These are phyloP conservation scores for Setipinna tenuifilis DNA, from an alignment of 2,797 vertebrate species.

Conservation along the genomic window DNA sequence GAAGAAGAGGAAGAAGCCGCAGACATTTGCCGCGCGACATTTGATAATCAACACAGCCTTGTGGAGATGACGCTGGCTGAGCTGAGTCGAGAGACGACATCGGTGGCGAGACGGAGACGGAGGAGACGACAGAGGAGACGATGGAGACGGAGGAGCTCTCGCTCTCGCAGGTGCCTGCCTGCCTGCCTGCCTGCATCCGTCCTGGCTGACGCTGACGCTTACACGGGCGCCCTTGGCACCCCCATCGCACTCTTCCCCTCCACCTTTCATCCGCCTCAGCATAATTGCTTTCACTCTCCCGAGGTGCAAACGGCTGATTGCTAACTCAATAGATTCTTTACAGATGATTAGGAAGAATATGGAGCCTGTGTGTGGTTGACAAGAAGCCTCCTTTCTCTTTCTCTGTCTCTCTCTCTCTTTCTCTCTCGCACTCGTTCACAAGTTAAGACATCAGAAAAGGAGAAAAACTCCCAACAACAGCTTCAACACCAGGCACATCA, in stretches of 20 bases:
- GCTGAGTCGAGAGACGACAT: background rate
- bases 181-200: conserved; percentile 32
- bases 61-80: background rate
- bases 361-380: conserved; percentile 24
- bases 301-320: conserved; percentile 56
- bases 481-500: background rate
- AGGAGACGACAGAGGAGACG: background rate
- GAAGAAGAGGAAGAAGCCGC: background rate
- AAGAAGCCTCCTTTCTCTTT: conserved; percentile 34
- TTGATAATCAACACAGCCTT: background rate
- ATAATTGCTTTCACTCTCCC: conserved; percentile 61
- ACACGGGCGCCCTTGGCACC: conserved; percentile 50
- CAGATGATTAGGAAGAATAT: conserved; percentile 56
- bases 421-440: conserved; percentile 36
- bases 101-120: background rate
- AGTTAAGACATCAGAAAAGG: conserved; percentile 36
- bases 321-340: conserved; percentile 60
- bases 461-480: background rate
- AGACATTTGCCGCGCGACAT: background rate
- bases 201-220: conserved; percentile 14
- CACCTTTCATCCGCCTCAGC: conserved; percentile 51
- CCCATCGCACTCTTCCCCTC: conserved; percentile 40
- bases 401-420: background rate
- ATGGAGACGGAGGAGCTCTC: no score
- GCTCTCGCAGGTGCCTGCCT: background rate